Conservation (phyloP, 2,888 invertebrate species). For the Parnassius apollo region DNA sequence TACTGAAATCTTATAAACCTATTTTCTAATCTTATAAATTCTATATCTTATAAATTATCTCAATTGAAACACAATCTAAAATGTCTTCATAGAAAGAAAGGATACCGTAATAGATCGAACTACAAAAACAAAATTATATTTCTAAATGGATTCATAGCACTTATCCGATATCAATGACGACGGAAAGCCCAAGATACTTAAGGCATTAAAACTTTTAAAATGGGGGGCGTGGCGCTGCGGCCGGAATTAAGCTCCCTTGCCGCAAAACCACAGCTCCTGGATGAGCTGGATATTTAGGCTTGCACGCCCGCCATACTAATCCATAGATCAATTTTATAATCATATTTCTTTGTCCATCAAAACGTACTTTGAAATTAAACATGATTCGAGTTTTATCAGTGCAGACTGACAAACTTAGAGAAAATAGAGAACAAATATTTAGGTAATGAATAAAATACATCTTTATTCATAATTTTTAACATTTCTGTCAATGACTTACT, state of each 20-base stretch:
- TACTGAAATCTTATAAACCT: too few species aligned
- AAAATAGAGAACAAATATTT: too few species aligned
- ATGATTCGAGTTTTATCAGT: too few species aligned
- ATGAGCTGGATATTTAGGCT: slow-evolving; percentile 58
- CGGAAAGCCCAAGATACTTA: slow-evolving; percentile 44
- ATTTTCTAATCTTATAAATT: too few species aligned
- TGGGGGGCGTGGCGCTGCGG: slow-evolving; percentile 52
- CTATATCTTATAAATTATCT: background rate
- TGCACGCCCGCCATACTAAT: slow-evolving; percentile 37
- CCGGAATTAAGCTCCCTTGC: slow-evolving; percentile 61
- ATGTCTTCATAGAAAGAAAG: slow-evolving; percentile 21
- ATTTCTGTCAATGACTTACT: too few species aligned
- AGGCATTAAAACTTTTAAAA: slow-evolving; percentile 74
- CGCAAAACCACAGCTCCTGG: slow-evolving; percentile 78
- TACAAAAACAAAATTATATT: slow-evolving; percentile 24
- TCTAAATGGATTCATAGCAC: slow-evolving; percentile 37
- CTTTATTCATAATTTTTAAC: too few species aligned
- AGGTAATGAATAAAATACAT: too few species aligned
- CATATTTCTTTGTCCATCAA: slow-evolving; percentile 25
- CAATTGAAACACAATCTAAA: slow-evolving; percentile 16
- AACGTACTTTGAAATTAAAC: background rate
- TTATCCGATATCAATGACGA: slow-evolving; percentile 42
- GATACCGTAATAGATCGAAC: slow-evolving; percentile 17
- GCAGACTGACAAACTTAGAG: too few species aligned
- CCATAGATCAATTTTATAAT: slow-evolving; percentile 53